Percentiles rank a stretch among this genome's conserved stretches.
Conservation (phyloP, 2,797 vertebrate genomes). For the Muscicapa striata region DNA sequence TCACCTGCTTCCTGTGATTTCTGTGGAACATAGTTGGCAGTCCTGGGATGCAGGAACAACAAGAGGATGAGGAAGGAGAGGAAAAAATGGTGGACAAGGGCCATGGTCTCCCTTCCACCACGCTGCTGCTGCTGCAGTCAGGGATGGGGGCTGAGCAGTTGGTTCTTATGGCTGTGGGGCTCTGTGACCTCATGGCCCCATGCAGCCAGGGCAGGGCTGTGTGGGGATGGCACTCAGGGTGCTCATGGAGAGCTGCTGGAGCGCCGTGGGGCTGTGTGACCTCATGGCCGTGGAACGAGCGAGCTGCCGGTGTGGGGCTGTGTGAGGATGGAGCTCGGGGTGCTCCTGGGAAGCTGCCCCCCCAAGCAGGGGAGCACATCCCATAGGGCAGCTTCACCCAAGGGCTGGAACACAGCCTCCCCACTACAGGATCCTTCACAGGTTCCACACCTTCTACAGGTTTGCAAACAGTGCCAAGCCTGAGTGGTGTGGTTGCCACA, state of each 20-base stretch:
- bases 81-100: background rate
- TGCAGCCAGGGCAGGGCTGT: background rate
- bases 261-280: background rate
- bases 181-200: background rate
- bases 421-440: background rate
- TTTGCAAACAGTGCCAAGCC: background rate
- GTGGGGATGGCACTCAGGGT: background rate
- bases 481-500: background rate
- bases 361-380: background rate
- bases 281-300: background rate
- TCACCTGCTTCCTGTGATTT: background rate
- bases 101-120: background rate
- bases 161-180: background rate
- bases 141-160: background rate
- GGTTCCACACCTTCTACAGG: too few relatives aligned
- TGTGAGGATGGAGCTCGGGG: background rate
- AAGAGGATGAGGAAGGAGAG: background rate
- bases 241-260: background rate
- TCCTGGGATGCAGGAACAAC: background rate
- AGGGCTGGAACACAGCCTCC: background rate
- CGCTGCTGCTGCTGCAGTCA: background rate
- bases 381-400: background rate
- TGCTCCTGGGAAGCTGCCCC: background rate
- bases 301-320: background rate
- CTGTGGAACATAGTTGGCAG: background rate